phyloP scores from a whole-genome alignment of 1,140 invertebrate species.

The Caenorhabditis briggsae region DNA sequence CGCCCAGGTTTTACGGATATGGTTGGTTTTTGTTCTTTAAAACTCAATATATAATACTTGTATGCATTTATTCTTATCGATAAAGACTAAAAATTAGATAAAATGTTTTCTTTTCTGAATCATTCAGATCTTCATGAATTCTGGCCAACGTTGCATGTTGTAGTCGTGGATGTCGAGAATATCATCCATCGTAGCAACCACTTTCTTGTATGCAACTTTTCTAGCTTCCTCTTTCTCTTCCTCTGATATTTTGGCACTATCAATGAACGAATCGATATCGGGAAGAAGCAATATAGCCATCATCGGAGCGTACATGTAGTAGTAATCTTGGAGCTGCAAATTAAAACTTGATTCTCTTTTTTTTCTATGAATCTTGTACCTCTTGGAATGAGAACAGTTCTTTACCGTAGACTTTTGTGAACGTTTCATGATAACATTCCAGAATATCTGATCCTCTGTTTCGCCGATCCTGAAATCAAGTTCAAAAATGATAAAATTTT shows the following conservation, averaged over 20 bases:
- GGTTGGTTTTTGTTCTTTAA: no score
- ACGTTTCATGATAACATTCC: not conserved
- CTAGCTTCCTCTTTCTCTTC: not conserved
- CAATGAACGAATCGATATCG: not conserved
- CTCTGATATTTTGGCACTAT: not conserved
- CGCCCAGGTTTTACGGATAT: no score
- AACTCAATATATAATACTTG: no score
- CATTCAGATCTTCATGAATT: not conserved
- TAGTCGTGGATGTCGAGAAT: not conserved
- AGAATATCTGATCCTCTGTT: not conserved
- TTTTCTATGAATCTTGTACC: not conserved
- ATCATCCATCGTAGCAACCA: not conserved
- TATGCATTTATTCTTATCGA: no score
- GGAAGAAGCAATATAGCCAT: conserved; percentile 19
- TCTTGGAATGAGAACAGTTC: not conserved
- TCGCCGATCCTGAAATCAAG: not conserved
- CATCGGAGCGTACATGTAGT: not conserved
- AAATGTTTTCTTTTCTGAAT: no score
- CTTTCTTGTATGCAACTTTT: not conserved
- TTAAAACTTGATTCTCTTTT: no score
- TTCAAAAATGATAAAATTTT: no score
- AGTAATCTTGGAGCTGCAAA: not conserved
- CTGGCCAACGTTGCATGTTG: not conserved
- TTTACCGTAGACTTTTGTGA: not conserved
- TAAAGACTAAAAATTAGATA: no score